These are phyloP conservation scores for Plemyria rubiginata DNA, from an alignment of 2,888 invertebrate species.

Conservation along the genomic window DNA sequence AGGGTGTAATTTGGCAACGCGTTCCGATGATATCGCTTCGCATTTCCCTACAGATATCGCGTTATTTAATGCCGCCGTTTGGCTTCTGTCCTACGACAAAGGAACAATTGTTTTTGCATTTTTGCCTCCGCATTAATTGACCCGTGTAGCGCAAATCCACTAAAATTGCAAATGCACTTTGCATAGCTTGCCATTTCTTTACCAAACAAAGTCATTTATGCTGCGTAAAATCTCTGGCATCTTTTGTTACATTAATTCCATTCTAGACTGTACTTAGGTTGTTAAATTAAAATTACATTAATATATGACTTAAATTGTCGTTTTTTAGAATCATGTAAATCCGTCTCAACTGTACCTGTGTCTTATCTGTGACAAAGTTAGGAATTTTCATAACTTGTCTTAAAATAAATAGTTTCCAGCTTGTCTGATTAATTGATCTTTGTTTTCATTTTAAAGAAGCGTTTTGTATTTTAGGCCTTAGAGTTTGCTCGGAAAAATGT, in stretches of 20 bases:
- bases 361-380: too few species aligned
- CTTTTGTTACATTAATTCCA: neutral
- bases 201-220: slow-evolving; percentile 14
- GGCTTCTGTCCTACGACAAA: slow-evolving; percentile 62
- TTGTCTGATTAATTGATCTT: too few species aligned
- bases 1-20: slow-evolving; percentile 81
- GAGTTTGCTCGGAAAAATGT: too few species aligned
- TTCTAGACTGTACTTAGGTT: neutral
- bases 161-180: slow-evolving; percentile 25
- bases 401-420: too few species aligned
- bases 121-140: slow-evolving; percentile 55
- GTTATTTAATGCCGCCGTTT: slow-evolving; percentile 79
- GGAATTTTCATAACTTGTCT: too few species aligned
- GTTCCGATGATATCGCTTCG: slow-evolving; percentile 72
- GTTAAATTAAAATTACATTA: neutral
- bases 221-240: slow-evolving; percentile 3
- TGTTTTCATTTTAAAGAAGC: too few species aligned
- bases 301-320: too few species aligned
- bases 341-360: too few species aligned
- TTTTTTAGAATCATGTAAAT: neutral
- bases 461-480: too few species aligned
- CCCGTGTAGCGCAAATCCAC: slow-evolving; percentile 31
- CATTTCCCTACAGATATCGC: slow-evolving; percentile 76
- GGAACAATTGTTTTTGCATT: slow-evolving; percentile 54
- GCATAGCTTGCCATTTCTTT: slow-evolving; percentile 18